phyloP scores from a whole-genome alignment of 2,113 vertebrate species.

The Scalopus aquaticus region DNA sequence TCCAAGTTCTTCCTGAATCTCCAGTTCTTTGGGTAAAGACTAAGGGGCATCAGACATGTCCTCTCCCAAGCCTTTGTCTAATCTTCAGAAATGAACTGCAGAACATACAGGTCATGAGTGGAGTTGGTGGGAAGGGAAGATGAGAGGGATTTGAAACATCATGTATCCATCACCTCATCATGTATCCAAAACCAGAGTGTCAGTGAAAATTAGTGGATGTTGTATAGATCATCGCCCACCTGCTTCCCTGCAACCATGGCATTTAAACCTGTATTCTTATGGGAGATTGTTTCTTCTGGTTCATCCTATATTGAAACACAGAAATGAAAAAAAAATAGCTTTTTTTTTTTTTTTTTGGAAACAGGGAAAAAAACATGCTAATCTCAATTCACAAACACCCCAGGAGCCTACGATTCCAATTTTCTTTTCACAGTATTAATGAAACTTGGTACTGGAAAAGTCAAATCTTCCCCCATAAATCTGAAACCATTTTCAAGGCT shows the following conservation, averaged over 20 bases:
- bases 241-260: conserved; percentile 72
- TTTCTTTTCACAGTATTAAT: conserved; percentile 87
- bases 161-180: not conserved
- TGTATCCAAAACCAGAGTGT: not conserved
- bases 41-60: not conserved
- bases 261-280: conserved; percentile 76
- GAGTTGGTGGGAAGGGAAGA: not conserved
- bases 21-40: not conserved
- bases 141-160: not conserved
- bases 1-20: not conserved
- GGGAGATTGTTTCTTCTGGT: conserved; percentile 61
- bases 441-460: conserved; percentile 82
- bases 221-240: conserved; percentile 64
- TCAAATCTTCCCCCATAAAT: conserved; percentile 74
- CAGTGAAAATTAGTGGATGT: conserved; percentile 72
- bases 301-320: not conserved
- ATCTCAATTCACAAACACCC: conserved; percentile 86
- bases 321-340: conserved; percentile 29
- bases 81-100: not conserved
- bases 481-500: conserved; percentile 79
- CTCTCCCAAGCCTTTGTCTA: not conserved
- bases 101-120: not conserved
- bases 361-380: conserved; percentile 50
- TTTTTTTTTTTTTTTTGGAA: not conserved
- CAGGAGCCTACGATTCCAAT: conserved; percentile 83